Conservation (phyloP, 2,888 invertebrate species). For the Rotaria sp. region DNA sequence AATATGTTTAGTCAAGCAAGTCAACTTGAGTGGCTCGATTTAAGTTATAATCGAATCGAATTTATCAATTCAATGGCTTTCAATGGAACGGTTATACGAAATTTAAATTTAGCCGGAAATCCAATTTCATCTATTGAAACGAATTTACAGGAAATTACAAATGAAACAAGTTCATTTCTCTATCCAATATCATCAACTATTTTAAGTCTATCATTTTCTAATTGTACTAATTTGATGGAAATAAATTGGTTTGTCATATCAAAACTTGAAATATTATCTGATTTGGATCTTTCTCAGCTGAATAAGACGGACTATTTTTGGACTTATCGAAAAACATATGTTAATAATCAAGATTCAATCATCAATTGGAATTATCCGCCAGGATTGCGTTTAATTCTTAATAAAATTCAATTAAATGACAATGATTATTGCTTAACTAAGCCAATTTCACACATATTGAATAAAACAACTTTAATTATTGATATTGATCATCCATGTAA, state of each 20-base stretch:
- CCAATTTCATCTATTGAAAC: background rate
- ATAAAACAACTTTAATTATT: background rate
- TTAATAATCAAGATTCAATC: background rate
- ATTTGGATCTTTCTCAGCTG: background rate
- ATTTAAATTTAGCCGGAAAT: background rate
- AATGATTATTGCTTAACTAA: background rate
- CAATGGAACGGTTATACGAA: background rate
- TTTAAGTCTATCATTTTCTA: background rate
- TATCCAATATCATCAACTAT: background rate
- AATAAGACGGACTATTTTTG: background rate
- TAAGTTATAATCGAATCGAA: background rate
- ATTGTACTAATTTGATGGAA: background rate
- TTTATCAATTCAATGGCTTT: background rate
- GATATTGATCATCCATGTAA: background rate
- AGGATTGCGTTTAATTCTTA: background rate
- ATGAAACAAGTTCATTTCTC: background rate
- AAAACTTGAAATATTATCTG: background rate
- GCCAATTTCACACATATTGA: background rate
- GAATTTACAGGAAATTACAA: background rate
- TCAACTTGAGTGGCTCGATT: background rate
- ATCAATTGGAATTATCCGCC: background rate
- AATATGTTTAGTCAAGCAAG: background rate
- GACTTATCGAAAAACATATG: background rate
- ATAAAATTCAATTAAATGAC: background rate
- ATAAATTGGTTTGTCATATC: background rate